Percentiles rank a stretch among this genome's conserved stretches.
phyloP scores from a whole-genome alignment of 2,888 invertebrate genomes.

The Amblyjoppa fuscipennis region DNA sequence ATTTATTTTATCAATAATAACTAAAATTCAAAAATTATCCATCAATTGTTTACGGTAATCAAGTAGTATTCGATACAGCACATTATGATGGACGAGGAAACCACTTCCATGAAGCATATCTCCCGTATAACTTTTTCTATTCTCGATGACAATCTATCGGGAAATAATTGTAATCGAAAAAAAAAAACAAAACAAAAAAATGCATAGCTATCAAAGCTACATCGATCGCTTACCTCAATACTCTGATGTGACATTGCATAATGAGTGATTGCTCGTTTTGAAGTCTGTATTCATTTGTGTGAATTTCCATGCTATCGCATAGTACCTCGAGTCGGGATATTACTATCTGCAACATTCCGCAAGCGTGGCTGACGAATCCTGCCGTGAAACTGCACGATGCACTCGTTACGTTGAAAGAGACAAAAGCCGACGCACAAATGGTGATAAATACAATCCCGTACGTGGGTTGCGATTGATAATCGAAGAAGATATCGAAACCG shows the following conservation, averaged over 20 bases:
- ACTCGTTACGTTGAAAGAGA: conserved; percentile 53
- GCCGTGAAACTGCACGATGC: conserved; percentile 45
- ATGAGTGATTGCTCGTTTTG: not conserved
- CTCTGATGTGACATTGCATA: conserved; percentile 24
- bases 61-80: conserved; percentile 79
- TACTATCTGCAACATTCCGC: conserved; percentile 70
- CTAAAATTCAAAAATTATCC: too few species aligned
- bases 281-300: not conserved
- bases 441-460: conserved; percentile 67
- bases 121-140: conserved; percentile 74
- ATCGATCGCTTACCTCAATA: conserved; percentile 4
- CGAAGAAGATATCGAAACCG: conserved; percentile 65
- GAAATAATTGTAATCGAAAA: too few species aligned
- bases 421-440: conserved; percentile 58
- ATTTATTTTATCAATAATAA: too few species aligned
- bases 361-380: conserved; percentile 24
- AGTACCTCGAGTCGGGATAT: conserved; percentile 24
- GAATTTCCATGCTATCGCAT: not conserved
- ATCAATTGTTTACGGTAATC: conserved; percentile 63
- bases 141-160: not conserved
- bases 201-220: not conserved
- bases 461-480: conserved; percentile 64
- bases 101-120: conserved; percentile 76
- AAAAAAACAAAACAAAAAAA: too few species aligned
- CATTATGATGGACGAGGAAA: conserved; percentile 78